Evolutionary conservation across 2,797 vertebrate genomes (phyloP).

Genomic region (Bradypodion ventrale): DNA sequence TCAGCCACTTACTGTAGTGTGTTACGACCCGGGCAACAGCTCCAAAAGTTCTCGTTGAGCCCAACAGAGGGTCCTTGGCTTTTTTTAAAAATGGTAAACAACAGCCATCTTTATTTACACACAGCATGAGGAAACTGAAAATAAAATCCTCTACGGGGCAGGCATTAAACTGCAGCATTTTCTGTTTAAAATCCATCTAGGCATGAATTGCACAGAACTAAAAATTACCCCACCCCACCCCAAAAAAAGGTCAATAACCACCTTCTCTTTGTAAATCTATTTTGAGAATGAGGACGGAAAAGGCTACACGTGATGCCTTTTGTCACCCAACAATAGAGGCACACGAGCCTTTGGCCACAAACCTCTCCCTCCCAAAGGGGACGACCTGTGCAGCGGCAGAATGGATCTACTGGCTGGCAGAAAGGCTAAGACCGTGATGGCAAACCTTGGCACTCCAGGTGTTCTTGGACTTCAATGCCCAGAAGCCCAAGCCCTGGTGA

Average conservation of each 20-base stretch:
- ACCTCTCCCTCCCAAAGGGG: not conserved
- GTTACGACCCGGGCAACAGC: not conserved
- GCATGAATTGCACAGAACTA: not conserved
- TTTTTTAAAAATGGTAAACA: constrained; percentile 30
- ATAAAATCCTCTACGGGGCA: not conserved
- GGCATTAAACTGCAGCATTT: not conserved
- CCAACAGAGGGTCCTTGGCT: not conserved
- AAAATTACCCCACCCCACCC: too few relatives aligned
- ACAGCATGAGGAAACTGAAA: constrained; percentile 9
- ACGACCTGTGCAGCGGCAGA: not conserved
- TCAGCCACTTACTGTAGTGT: not conserved
- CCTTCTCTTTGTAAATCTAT: not conserved
- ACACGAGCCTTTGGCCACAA: not conserved
- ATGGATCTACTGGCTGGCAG: not conserved
- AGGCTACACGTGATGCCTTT: not conserved
- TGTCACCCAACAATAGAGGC: not conserved
- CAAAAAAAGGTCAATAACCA: too few relatives aligned
- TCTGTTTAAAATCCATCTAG: not conserved
- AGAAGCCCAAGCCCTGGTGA: too few relatives aligned
- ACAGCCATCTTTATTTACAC: constrained; percentile 39
- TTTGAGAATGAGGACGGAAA: not conserved
- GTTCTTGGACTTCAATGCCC: too few relatives aligned
- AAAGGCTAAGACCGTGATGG: too few relatives aligned
- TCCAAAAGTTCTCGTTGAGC: constrained; percentile 9
- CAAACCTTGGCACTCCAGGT: too few relatives aligned